Evolutionary conservation across 2,888 invertebrate species (phyloP).

Genomic region (Myopa tessellatipennis): DNA sequence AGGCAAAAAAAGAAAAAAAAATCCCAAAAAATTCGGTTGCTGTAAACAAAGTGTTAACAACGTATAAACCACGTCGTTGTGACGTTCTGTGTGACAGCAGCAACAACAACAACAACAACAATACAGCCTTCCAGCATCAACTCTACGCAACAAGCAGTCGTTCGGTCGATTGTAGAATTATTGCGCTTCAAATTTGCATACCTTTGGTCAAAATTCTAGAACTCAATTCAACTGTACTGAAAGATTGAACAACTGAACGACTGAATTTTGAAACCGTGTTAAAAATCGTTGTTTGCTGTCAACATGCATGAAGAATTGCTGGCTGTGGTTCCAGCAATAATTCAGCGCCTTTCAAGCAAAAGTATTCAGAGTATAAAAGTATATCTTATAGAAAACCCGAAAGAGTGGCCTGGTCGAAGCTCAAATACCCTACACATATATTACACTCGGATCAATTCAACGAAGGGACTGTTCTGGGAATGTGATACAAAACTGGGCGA

Average conservation of each 20-base stretch:
- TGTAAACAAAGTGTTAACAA: constrained; percentile 32
- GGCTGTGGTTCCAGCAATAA: background rate
- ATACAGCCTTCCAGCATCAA: background rate
- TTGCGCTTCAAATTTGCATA: background rate
- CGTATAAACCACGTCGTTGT: constrained; percentile 3
- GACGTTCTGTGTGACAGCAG: constrained; percentile 24
- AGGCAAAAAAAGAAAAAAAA: background rate
- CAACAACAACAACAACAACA: background rate
- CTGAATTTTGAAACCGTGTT: background rate
- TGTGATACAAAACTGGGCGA: no score
- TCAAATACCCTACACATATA: no score
- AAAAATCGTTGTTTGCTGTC: background rate
- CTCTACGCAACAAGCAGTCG: background rate
- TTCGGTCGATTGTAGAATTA: background rate
- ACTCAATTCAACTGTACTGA: background rate
- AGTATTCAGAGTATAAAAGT: background rate
- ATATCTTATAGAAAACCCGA: no score
- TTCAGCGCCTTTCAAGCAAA: background rate
- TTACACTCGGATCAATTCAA: no score
- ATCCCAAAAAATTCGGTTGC: background rate
- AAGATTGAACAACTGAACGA: background rate
- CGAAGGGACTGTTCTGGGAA: no score
- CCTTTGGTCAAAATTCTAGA: background rate
- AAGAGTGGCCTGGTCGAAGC: no score
- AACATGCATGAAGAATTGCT: background rate